Conservation (phyloP, 2,888 invertebrate genomes). For the Cephus nigrinus region DNA sequence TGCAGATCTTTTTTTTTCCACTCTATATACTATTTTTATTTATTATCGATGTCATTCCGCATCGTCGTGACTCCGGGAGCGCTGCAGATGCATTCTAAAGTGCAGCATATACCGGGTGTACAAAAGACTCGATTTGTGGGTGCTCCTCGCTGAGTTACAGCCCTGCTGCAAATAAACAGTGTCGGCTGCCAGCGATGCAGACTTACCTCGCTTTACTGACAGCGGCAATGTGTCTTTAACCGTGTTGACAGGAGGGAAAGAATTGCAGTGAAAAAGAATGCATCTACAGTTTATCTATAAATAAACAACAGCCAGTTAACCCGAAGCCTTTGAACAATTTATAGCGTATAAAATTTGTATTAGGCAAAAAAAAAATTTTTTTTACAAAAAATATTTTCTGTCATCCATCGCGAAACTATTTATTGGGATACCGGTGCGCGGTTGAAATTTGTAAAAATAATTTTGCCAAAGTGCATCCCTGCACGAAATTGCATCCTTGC, state of each 20-base stretch:
- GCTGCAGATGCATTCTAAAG: background rate
- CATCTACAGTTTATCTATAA: too few species aligned
- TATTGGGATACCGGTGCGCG: too few species aligned
- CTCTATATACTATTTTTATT: background rate
- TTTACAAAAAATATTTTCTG: too few species aligned
- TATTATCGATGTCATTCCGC: too few species aligned
- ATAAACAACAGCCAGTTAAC: too few species aligned
- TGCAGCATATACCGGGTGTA: background rate
- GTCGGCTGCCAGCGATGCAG: background rate
- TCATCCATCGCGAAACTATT: too few species aligned
- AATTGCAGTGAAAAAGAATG: background rate
- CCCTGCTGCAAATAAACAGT: background rate
- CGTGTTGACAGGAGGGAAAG: background rate
- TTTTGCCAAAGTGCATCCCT: background rate
- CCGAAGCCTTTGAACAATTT: too few species aligned
- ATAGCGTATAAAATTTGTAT: too few species aligned
- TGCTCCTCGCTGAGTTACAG: background rate
- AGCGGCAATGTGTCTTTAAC: background rate
- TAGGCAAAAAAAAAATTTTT: too few species aligned
- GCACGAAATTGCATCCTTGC: background rate
- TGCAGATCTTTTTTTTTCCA: slow-evolving; percentile 12
- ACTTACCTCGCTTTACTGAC: background rate
- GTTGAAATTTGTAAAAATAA: background rate
- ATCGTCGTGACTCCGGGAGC: too few species aligned
- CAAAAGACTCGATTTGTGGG: background rate